These are phyloP conservation scores for Aramus guarauna DNA, from an alignment of 2,113 vertebrate species.

Conservation along the genomic window DNA sequence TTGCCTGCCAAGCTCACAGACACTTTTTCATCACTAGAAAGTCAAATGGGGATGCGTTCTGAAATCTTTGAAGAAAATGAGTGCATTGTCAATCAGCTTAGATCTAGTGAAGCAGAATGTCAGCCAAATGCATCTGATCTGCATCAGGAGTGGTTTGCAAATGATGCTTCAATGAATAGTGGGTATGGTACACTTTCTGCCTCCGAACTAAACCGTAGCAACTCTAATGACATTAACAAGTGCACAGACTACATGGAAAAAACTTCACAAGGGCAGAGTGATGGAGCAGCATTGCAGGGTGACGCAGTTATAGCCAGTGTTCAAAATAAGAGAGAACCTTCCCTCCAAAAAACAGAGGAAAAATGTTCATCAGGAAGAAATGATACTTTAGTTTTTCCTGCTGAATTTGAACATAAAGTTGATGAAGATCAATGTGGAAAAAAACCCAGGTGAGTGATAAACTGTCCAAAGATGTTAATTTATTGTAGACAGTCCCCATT, in stretches of 20 bases:
- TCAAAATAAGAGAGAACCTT: neutral
- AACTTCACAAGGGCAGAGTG: neutral
- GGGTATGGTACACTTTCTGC: conserved; percentile 85
- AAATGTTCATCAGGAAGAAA: neutral
- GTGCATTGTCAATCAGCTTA: conserved; percentile 55
- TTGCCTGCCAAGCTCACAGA: conserved; percentile 13
- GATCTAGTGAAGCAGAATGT: conserved; percentile 30
- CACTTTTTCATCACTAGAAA: conserved; percentile 6
- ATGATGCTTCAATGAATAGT: conserved; percentile 78
- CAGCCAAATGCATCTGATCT: conserved; percentile 4
- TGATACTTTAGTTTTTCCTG: neutral
- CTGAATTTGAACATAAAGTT: conserved; percentile 31
- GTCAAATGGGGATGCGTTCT: conserved; percentile 70
- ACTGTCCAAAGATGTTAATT: neutral
- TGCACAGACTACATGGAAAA: neutral
- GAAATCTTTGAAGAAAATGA: conserved; percentile 59
- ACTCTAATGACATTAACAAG: neutral
- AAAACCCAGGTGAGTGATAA: conserved; percentile 48
- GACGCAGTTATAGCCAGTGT: accelerated
- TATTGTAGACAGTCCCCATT: neutral
- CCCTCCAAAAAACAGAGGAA: neutral
- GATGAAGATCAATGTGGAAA: conserved; percentile 51
- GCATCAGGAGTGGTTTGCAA: conserved; percentile 55
- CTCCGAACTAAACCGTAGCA: conserved; percentile 63
- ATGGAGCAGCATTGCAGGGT: neutral